Evolutionary conservation across 2,888 invertebrate species (phyloP).

Genomic region (Nebria salina): DNA sequence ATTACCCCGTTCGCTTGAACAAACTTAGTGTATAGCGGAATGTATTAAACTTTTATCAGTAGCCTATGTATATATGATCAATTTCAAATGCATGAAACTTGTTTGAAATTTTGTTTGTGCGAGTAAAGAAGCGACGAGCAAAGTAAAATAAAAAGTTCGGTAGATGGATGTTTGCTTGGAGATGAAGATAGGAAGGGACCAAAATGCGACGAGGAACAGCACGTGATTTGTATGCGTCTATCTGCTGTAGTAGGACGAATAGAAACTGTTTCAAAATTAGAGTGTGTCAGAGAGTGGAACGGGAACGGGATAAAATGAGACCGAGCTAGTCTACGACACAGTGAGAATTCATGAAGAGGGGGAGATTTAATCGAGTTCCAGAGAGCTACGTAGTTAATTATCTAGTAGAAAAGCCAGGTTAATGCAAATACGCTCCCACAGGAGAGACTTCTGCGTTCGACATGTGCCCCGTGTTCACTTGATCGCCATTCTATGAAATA

Average conservation of each 20-base stretch:
- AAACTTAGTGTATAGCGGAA: not conserved
- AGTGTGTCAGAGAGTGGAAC: not conserved
- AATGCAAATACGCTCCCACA: conserved; percentile 39
- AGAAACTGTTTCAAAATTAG: not conserved
- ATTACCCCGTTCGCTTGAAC: not conserved
- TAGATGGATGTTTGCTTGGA: not conserved
- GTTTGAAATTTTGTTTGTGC: not conserved
- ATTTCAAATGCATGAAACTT: not conserved
- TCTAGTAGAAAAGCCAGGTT: conserved; percentile 45
- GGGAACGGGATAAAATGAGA: conserved; percentile 7
- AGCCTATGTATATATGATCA: conserved; percentile 1
- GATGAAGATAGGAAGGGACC: not conserved
- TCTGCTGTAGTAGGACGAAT: conserved; percentile 7
- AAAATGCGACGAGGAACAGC: conserved; percentile 28
- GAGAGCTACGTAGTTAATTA: conserved; percentile 43
- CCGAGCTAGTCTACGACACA: not conserved
- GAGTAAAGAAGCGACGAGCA: conserved; percentile 15
- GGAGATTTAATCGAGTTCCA: conserved; percentile 42
- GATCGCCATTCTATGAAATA: conserved; percentile 39
- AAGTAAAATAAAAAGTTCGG: conserved; percentile 40
- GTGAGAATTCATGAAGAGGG: conserved; percentile 36
- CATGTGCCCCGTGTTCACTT: conserved; percentile 2
- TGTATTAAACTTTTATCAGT: not conserved
- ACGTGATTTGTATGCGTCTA: conserved; percentile 41
- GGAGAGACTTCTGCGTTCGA: conserved; percentile 27